phyloP scores from a whole-genome alignment of 1,140 invertebrate species.

The Matsumurasca onukii region DNA sequence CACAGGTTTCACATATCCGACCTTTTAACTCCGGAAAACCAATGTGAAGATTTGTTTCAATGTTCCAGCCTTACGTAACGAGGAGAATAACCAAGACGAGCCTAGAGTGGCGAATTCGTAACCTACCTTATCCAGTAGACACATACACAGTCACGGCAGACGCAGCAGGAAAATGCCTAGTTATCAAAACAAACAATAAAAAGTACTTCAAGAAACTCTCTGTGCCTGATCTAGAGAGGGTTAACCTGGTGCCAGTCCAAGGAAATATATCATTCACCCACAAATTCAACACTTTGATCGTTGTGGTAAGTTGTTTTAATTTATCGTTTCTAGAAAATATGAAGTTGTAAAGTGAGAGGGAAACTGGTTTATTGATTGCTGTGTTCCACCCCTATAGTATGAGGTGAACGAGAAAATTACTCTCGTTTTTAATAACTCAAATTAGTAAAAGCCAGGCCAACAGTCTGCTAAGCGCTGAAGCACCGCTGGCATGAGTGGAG shows the following conservation, averaged over 20 bases:
- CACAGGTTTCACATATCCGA: too few relatives aligned
- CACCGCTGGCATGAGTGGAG: too few relatives aligned
- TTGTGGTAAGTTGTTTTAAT: conserved; percentile 58
- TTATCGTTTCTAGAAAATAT: too few relatives aligned
- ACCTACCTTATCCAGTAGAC: conserved; percentile 68
- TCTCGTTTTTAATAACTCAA: too few relatives aligned
- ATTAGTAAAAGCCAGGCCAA: too few relatives aligned
- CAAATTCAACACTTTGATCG: conserved; percentile 75
- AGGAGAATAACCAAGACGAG: conserved; percentile 69
- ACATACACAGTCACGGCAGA: conserved; percentile 67
- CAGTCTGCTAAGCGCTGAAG: too few relatives aligned
- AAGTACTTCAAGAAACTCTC: conserved; percentile 78
- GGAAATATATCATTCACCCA: conserved; percentile 63
- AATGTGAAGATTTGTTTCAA: too few relatives aligned
- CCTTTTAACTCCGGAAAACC: too few relatives aligned
- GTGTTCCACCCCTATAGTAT: too few relatives aligned
- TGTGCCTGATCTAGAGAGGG: conserved; percentile 68
- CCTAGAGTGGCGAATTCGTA: conserved; percentile 79
- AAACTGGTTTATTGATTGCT: too few relatives aligned
- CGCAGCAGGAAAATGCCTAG: conserved; percentile 60
- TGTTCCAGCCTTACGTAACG: conserved; percentile 65
- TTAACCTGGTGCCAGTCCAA: conserved; percentile 61
- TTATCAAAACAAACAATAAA: conserved; percentile 72
- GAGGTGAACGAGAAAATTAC: too few relatives aligned
- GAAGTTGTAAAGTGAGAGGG: too few relatives aligned